These are phyloP conservation scores for Todiramphus chloris DNA, from an alignment of 2,113 vertebrate species.

Conservation along the genomic window DNA sequence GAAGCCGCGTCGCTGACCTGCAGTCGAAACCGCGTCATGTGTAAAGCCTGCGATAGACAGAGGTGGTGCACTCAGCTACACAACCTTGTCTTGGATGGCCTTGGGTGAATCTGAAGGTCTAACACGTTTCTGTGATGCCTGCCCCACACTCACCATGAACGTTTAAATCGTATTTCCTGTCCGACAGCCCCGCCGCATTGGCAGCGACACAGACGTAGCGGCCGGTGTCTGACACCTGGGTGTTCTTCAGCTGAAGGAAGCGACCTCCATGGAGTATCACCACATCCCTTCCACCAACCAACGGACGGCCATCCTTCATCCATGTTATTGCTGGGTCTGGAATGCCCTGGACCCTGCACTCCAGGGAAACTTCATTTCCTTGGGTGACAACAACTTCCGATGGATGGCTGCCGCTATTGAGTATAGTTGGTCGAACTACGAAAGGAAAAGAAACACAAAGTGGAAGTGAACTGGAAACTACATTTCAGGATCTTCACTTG, in stretches of 20 bases:
- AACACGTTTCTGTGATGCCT: not conserved
- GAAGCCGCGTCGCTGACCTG: not conserved
- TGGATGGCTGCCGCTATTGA: conserved; percentile 36
- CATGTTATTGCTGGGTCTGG: conserved; percentile 86
- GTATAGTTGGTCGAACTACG: conserved; percentile 87
- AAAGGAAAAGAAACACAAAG: not conserved
- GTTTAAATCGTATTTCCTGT: conserved; percentile 87
- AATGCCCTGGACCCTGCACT: conserved; percentile 83
- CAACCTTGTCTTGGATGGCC: too few relatives aligned
- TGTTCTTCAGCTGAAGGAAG: conserved; percentile 78
- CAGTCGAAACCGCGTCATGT: not conserved
- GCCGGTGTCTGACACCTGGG: conserved; percentile 85
- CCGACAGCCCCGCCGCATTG: conserved; percentile 89
- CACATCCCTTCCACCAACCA: conserved; percentile 66
- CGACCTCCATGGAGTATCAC: conserved; percentile 77
- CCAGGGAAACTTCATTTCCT: conserved; percentile 82
- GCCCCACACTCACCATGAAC: conserved; percentile 83
- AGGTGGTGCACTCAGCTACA: not conserved
- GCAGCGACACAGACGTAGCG: conserved; percentile 90
- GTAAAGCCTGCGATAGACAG: not conserved
- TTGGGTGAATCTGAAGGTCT: not conserved
- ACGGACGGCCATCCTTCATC: conserved; percentile 87
- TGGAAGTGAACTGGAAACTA: not conserved
- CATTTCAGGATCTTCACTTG: not conserved
- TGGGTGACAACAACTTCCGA: conserved; percentile 76